Conservation (phyloP, 1,140 invertebrate species). For the Heliothis virescens region DNA sequence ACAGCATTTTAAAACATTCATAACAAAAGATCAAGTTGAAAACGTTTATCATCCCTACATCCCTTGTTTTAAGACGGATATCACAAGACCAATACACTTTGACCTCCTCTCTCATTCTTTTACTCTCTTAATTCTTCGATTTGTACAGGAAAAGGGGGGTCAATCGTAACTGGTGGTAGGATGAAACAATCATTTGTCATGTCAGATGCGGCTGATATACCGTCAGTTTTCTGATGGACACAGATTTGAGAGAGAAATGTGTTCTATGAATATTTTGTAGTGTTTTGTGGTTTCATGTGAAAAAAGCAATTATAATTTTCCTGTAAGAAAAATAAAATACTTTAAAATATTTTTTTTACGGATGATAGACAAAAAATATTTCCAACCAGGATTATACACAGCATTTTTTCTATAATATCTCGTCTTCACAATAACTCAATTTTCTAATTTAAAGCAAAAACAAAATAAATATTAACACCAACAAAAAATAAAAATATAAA, state of each 20-base stretch:
- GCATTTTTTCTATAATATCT: too few species aligned
- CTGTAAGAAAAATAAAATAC: not conserved
- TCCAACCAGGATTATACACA: too few species aligned
- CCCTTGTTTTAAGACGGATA: constrained; percentile 69
- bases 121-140: constrained; percentile 23
- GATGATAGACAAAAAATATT: too few species aligned
- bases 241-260: constrained; percentile 78
- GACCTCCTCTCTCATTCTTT: constrained; percentile 51
- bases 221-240: constrained; percentile 74
- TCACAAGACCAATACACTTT: constrained; percentile 58
- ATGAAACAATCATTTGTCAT: constrained; percentile 76
- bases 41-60: constrained; percentile 45
- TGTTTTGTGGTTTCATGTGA: constrained; percentile 19
- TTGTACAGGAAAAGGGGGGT: constrained; percentile 47
- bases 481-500: not conserved
- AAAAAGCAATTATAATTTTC: not conserved
- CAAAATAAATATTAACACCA: not conserved
- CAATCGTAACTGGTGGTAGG: constrained; percentile 60
- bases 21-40: constrained; percentile 7
- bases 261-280: constrained; percentile 74
- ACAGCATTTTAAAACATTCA: constrained; percentile 6
- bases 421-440: too few species aligned
- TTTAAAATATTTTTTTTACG: too few species aligned
- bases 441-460: not conserved
- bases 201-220: constrained; percentile 78